Percentiles rank a stretch among this genome's conserved stretches.
Conservation (phyloP, 2,113 vertebrate genomes). For the Sclerurus mexicanus region DNA sequence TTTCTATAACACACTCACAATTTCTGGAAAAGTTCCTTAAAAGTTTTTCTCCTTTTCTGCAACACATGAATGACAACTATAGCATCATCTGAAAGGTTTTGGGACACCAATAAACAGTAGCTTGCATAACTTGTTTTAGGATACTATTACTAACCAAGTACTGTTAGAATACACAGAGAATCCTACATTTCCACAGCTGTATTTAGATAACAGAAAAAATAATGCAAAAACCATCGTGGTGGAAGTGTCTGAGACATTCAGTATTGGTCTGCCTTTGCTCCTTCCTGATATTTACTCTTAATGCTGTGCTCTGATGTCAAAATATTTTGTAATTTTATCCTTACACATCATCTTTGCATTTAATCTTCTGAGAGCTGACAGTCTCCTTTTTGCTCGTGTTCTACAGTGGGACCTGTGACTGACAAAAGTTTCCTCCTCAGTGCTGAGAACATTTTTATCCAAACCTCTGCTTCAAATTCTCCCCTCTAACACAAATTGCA, state of each 20-base stretch:
- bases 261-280: background rate
- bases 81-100: background rate
- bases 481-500: background rate
- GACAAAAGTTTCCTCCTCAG: background rate
- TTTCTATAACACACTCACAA: background rate
- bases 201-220: background rate
- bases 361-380: background rate
- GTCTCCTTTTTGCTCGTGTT: background rate
- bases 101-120: background rate
- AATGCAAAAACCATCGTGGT: background rate
- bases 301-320: background rate
- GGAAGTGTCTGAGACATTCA: background rate
- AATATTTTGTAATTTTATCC: background rate
- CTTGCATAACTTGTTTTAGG: background rate
- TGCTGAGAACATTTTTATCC: background rate
- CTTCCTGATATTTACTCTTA: background rate
- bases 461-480: background rate
- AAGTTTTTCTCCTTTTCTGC: background rate
- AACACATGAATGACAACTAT: background rate
- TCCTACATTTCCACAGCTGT: background rate
- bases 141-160: background rate
- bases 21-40: background rate
- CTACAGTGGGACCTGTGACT: background rate
- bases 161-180: background rate
- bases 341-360: background rate